Base-by-base conservation (phyloP, 2,888 invertebrate genomes). In the Mythimna loreyi region DNA sequence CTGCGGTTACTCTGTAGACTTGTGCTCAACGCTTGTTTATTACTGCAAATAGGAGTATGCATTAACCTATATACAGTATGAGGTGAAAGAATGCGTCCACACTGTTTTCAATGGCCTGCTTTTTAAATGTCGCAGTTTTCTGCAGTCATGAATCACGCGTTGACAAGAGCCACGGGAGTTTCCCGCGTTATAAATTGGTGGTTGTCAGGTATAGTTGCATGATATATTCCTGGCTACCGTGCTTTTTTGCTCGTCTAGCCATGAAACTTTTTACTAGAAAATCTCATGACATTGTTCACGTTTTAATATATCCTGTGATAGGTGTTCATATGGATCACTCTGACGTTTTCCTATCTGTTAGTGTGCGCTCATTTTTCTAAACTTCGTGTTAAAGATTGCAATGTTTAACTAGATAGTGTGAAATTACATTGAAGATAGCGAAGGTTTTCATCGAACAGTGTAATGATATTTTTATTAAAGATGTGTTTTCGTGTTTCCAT, bases 121-220 rank as follows among this genome's bases (percentile, higher is more conserved):
- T 82, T 86, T 87, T 84, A 84, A 85, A 85, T 84, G 83, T 81
- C 85, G 84, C 83, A 80, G 80, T 75, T 69, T 77, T 81, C 84
- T 85, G 82, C 84, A 86, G 75, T 77, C 78, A 90, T 90, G 84
- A 89, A 91, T 90, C 89, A 91, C 85, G 77, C 77, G 75, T 73
- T 81, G 81, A 81, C 81, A 82, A 80, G 73, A 77, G 65, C 74
- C 57, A 63, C 52, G 75, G 65, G 68, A 77, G 61, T 59, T 77
- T 67, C 56, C 33, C 55, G 68, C 60, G 73, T 80, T 74, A 77
- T 81, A 82, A 82, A 81, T 81, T 71, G 67, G 66, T 63, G 36
- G 59, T 53, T 71, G 80, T 75, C 82, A 82, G 76, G 82, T 82
- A 78, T 69, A 71, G 69, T 56, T 5, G 59, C 52, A 67, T 79